Evolutionary conservation across 2,113 vertebrate genomes (phyloP).

Genomic region (Vulpes lagopus): DNA sequence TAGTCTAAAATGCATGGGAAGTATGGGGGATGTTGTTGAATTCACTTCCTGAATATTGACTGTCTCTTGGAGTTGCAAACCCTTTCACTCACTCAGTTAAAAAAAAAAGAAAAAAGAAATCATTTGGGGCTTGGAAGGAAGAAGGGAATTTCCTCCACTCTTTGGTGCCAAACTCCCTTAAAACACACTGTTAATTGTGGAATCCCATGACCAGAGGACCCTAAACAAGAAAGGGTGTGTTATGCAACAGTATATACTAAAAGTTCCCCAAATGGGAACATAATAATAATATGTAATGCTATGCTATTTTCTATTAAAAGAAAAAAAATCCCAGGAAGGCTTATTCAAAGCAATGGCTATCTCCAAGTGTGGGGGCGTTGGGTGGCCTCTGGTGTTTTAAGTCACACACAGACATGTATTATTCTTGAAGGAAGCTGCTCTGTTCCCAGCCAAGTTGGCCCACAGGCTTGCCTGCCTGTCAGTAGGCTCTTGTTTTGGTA

Average conservation of each 20-base stretch:
- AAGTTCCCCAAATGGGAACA: not conserved
- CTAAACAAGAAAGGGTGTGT: not conserved
- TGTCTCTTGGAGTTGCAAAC: not conserved
- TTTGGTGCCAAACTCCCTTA: not conserved
- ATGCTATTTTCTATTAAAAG: not conserved
- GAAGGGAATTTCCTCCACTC: not conserved
- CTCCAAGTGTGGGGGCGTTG: not conserved
- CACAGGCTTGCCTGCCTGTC: not conserved
- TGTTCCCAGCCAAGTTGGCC: not conserved
- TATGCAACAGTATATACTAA: not conserved
- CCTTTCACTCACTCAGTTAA: not conserved
- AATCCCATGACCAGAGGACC: not conserved
- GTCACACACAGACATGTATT: not conserved
- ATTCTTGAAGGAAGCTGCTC: not conserved
- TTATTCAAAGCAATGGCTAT: not conserved
- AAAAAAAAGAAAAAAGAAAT: not conserved
- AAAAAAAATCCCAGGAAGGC: not conserved
- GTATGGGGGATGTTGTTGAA: not conserved
- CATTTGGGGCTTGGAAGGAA: not conserved
- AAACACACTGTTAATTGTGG: not conserved
- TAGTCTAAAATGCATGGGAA: not conserved
- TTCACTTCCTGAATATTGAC: not conserved
- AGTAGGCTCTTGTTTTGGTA: not conserved
- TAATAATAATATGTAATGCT: no score
- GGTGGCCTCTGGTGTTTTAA: not conserved